Evolutionary conservation across 2,113 vertebrate genomes (phyloP).

Genomic region (Ceyx margarethae): DNA sequence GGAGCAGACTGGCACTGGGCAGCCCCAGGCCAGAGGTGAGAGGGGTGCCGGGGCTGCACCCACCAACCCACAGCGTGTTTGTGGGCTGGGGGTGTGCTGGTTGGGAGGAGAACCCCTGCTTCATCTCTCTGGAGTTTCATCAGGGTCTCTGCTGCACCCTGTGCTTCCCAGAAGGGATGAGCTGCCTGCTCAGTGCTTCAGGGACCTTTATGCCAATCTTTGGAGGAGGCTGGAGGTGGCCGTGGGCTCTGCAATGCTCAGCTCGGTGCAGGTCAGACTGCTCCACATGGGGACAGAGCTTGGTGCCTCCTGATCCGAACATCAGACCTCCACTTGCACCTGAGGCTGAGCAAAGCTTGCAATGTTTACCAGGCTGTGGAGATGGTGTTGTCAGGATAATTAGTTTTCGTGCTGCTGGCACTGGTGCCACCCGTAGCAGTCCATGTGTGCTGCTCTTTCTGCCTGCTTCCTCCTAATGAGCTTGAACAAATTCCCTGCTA

Average conservation of each 20-base stretch:
- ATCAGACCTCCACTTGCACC: accelerated
- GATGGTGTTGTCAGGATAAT: not conserved
- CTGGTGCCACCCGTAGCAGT: not conserved
- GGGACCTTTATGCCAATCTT: not conserved
- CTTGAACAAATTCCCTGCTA: not conserved
- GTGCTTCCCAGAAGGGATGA: not conserved
- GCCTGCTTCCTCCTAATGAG: not conserved
- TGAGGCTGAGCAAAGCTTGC: not conserved
- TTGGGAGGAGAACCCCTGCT: not conserved
- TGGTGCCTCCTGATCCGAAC: not conserved
- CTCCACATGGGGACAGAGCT: not conserved
- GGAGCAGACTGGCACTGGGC: not conserved
- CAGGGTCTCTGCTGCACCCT: not conserved
- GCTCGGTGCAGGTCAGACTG: not conserved
- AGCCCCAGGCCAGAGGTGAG: not conserved
- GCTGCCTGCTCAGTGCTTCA: not conserved
- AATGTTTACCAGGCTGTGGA: not conserved
- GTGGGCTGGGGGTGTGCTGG: not conserved
- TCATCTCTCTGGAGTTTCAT: not conserved
- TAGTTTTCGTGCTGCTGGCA: not conserved
- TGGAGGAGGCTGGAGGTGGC: not conserved
- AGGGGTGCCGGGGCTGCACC: not conserved
- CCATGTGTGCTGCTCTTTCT: not conserved
- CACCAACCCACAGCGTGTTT: too few relatives aligned
- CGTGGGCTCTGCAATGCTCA: not conserved